Evolutionary conservation across 2,888 invertebrate species (phyloP).

Genomic region (Mesochorus sp.): DNA sequence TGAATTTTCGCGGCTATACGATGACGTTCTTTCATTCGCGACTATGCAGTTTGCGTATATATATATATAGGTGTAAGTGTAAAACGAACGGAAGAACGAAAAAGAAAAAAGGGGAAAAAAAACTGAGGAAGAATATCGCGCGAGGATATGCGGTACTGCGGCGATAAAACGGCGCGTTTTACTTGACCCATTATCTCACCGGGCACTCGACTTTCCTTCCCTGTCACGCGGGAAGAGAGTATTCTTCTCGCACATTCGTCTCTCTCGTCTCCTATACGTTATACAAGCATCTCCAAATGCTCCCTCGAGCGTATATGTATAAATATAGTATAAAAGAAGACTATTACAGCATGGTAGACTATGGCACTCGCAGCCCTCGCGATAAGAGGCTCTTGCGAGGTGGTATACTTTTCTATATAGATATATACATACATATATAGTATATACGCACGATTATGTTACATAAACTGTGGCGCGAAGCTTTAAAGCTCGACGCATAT

Average conservation of each 20-base stretch:
- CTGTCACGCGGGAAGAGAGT: slow-evolving; percentile 24
- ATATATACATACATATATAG: neutral
- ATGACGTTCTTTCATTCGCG: slow-evolving; percentile 39
- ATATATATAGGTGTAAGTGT: neutral
- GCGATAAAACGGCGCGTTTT: slow-evolving; percentile 72
- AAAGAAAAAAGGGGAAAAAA: neutral
- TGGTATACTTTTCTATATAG: neutral
- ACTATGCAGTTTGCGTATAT: neutral
- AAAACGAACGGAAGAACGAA: neutral
- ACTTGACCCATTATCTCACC: slow-evolving; percentile 70
- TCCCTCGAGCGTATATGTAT: slow-evolving; percentile 7
- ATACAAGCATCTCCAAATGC: slow-evolving; percentile 24
- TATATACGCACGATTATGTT: no score
- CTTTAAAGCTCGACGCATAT: slow-evolving; percentile 58
- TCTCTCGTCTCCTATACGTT: neutral
- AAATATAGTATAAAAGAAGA: no score
- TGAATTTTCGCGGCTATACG: slow-evolving; percentile 68
- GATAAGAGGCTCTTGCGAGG: slow-evolving; percentile 45
- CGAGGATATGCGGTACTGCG: slow-evolving; percentile 23
- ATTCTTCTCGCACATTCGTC: slow-evolving; percentile 51
- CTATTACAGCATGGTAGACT: slow-evolving; percentile 41
- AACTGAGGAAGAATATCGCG: slow-evolving; percentile 10
- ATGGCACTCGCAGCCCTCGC: slow-evolving; percentile 34
- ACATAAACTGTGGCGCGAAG: slow-evolving; percentile 30
- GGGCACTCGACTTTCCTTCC: slow-evolving; percentile 56